Percentiles rank a stretch among this genome's conserved stretches.
Conservation (phyloP, 53 echinoderm and acorn worm genomes). For the Astropecten irregularis region DNA sequence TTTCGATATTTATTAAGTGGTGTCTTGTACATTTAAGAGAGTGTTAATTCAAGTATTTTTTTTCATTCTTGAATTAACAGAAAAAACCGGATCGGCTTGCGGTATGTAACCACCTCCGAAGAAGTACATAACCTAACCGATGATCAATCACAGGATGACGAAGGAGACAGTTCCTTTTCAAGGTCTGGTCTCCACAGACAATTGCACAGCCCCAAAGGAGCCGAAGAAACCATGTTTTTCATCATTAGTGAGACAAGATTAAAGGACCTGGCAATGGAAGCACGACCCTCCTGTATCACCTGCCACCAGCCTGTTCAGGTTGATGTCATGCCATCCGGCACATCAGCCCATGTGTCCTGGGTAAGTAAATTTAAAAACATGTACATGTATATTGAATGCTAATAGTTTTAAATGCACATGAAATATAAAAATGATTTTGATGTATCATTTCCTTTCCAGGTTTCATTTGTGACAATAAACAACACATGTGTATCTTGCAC, state of each 20-base stretch:
- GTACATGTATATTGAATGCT: too few species aligned
- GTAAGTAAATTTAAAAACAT: too few species aligned
- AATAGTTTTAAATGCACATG: too few species aligned
- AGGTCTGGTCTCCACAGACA: neutral
- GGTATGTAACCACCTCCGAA: neutral
- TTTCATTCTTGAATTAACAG: too few species aligned
- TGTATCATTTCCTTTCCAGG: too few species aligned
- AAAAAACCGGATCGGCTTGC: neutral
- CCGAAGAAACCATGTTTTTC: neutral
- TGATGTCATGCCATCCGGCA: neutral
- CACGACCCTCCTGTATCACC: neutral
- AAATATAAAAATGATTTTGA: too few species aligned
- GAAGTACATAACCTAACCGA: neutral
- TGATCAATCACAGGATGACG: neutral
- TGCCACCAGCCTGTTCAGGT: constrained; percentile 2
- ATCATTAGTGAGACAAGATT: neutral
- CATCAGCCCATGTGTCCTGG: neutral
- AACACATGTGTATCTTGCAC: too few species aligned
- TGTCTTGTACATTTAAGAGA: too few species aligned
- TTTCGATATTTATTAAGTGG: too few species aligned
- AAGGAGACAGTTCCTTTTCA: neutral
- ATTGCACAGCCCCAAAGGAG: neutral
- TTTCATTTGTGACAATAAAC: too few species aligned
- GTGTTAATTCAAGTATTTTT: too few species aligned
- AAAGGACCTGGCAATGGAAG: neutral